These are phyloP conservation scores for Microcaecilia unicolor DNA, from an alignment of 2,797 vertebrate genomes.

Conservation along the genomic window DNA sequence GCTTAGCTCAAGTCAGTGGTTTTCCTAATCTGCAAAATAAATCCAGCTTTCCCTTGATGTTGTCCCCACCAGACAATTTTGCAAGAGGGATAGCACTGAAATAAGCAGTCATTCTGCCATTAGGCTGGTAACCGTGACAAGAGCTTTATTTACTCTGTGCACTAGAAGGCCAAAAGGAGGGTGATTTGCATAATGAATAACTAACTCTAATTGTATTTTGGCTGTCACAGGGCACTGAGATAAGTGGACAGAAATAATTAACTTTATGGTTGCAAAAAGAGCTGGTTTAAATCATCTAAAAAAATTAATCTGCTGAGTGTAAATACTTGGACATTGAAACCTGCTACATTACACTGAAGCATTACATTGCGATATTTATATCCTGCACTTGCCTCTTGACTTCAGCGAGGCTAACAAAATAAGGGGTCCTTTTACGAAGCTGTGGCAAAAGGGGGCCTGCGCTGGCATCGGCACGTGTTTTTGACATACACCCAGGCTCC, in stretches of 20 bases:
- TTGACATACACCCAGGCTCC: no score
- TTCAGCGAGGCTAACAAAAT: no score
- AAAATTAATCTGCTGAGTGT: rapidly evolving
- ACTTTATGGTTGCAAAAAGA: not conserved
- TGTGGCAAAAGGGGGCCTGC: no score
- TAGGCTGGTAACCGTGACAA: not conserved
- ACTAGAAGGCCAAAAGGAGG: not conserved
- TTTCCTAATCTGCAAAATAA: constrained; percentile 11
- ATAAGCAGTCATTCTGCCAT: not conserved
- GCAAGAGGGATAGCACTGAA: no score
- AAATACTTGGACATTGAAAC: rapidly evolving
- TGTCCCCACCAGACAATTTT: constrained; percentile 8
- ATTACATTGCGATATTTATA: no score
- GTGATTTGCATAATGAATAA: not conserved
- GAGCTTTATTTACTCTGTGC: not conserved
- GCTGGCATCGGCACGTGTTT: no score
- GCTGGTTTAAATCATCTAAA: not conserved
- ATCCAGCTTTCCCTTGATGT: constrained; percentile 8
- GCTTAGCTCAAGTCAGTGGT: constrained; percentile 11
- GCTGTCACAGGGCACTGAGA: not conserved
- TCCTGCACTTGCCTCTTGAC: no score
- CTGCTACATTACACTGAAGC: no score
- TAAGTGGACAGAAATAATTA: not conserved
- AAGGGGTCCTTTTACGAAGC: no score
- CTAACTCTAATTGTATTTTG: no score